Percentiles rank a stretch among this genome's conserved stretches.
Conservation (phyloP, 2,797 vertebrate species). For the Chelonia mydas region DNA sequence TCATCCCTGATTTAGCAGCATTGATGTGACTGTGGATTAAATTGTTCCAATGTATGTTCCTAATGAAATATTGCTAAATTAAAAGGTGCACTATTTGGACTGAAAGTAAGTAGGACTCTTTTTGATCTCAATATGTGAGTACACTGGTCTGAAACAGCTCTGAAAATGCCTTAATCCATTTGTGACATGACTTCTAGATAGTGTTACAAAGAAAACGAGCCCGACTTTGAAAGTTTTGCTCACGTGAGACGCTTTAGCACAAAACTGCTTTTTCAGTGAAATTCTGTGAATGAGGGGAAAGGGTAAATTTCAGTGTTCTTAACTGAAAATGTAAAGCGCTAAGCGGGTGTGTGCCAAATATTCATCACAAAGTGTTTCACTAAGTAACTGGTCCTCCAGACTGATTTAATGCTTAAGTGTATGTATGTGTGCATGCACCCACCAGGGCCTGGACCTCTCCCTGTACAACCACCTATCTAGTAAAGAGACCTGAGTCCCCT, state of each 20-base stretch:
- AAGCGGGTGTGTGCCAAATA: not conserved
- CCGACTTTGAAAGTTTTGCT: not conserved
- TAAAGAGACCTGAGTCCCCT: too few species aligned
- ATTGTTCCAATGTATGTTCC: not conserved
- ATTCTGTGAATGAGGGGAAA: not conserved
- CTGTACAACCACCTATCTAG: too few species aligned
- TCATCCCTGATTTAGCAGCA: not conserved
- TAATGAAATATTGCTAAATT: too few species aligned
- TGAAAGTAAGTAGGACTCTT: too few species aligned
- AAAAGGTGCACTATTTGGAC: too few species aligned
- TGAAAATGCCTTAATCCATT: too few species aligned
- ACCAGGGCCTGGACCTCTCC: not conserved
- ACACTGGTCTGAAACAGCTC: too few species aligned
- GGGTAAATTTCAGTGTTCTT: too few species aligned
- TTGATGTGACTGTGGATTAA: not conserved
- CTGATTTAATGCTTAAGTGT: not conserved
- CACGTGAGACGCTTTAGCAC: not conserved
- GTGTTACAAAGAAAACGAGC: not conserved
- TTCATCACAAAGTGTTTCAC: not conserved
- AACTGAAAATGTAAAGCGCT: not conserved
- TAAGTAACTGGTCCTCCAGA: not conserved
- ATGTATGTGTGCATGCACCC: not conserved
- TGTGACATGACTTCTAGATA: not conserved
- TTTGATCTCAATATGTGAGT: too few species aligned
- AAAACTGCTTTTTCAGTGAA: not conserved